A percentile compares a stretch with the other conserved stretches of the same genome.
phyloP scores from a whole-genome alignment of 2,888 invertebrate species.

The Dasypolia templi region DNA sequence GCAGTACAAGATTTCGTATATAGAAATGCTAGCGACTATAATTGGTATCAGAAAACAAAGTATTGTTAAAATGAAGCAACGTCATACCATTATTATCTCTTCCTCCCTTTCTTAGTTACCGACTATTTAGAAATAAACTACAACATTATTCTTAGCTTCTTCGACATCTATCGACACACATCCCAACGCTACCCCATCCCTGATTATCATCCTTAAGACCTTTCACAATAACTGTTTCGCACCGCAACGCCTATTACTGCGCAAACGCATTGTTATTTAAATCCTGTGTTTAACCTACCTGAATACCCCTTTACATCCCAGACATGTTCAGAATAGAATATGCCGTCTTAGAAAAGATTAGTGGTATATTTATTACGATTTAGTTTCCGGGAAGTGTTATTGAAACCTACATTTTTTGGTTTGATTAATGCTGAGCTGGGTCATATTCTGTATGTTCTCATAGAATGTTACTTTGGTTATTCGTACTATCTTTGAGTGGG shows the following conservation, averaged over 20 bases:
- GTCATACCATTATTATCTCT: neutral
- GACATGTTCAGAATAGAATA: conserved; percentile 74
- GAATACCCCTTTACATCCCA: conserved; percentile 70
- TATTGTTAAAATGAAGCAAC: too few relatives aligned
- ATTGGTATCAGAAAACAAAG: neutral
- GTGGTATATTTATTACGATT: conserved; percentile 60
- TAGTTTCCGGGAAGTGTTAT: conserved; percentile 65
- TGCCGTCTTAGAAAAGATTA: conserved; percentile 69
- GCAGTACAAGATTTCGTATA: neutral
- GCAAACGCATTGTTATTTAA: conserved; percentile 85
- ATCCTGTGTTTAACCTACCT: conserved; percentile 88
- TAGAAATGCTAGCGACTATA: neutral
- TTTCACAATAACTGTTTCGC: conserved; percentile 82
- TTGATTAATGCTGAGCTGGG: neutral
- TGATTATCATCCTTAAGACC: conserved; percentile 81
- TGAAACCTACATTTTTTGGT: conserved; percentile 39
- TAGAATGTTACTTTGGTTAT: too few relatives aligned
- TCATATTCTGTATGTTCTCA: conserved; percentile 16
- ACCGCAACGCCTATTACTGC: conserved; percentile 88
- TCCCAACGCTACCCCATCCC: conserved; percentile 64
- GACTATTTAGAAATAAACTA: conserved; percentile 1
- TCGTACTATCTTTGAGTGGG: too few relatives aligned
- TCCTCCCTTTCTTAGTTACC: too few relatives aligned
- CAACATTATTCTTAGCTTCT: neutral
- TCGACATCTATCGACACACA: conserved; percentile 57